Base-by-base conservation (phyloP, 2,113 vertebrate genomes). In the Syngnathoides biaculeatus region DNA sequence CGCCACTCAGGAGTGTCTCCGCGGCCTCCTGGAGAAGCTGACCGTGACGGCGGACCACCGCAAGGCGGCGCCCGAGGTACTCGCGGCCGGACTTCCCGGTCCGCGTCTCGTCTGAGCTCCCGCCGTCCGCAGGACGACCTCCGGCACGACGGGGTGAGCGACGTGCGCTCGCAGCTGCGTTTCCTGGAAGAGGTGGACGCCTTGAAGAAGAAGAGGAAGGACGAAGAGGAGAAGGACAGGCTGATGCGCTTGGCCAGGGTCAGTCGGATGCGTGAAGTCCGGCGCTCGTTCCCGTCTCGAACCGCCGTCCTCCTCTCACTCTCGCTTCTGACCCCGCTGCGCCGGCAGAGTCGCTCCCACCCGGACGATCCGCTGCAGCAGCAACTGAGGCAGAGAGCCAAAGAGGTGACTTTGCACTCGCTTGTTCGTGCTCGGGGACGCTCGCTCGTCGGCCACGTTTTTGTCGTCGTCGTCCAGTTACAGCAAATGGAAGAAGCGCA, bases 311-410 rank as follows among this genome's bases (percentile, higher is more conserved):
- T n/a, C n/a, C n/a, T n/a, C n/a, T n/a, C 10, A 43, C 10, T 13
- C 13, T 12, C 42, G 12, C 6, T 43, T 43, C 42, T 13, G 8
- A 43, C 9, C 42, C n/a, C 27, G 5, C 62, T 78, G 24, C 68
- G 26, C 17, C 65, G 27, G 80, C 87, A 99, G 97, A 95, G 94
- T 72, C 96, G 95, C 81, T 92, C 91, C 43, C 94, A 92, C 90
- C 90, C 91, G 71, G 96, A 96, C 76, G 94, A 98, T 87, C 94
- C 95, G 64, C 93, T 95, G 74, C 94, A 93, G 75, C 91, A 95
- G 88, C 91, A 91, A 85, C 92, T 99, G 72, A 97, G 94, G 90
- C 97, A 98, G 88, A 95, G 91, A 86, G 96, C 94, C 10, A 99
- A 95, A 94, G 95, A 92, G 89, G 90, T 92, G 61, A 19, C 17